phyloP scores from a whole-genome alignment of 2,888 invertebrate genomes.

The Smittia aterrima region DNA sequence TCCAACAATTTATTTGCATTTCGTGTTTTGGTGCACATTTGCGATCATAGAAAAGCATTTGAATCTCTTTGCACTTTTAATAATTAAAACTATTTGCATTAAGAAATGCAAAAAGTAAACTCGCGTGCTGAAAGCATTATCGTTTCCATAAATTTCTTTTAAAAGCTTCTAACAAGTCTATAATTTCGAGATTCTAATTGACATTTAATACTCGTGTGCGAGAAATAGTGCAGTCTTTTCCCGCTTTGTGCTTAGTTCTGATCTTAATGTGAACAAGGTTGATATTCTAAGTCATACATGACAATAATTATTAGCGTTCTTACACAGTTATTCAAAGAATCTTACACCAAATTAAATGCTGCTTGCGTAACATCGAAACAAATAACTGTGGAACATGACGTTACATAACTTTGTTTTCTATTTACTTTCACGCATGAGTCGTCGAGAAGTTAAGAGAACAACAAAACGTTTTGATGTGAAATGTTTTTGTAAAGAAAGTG shows the following conservation, averaged over 20 bases:
- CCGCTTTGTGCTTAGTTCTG: neutral
- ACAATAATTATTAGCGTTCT: constrained; percentile 27
- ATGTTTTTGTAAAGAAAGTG: neutral
- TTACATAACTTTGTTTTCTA: neutral
- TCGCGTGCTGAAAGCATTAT: constrained; percentile 1
- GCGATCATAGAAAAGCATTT: no score
- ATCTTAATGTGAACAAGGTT: neutral
- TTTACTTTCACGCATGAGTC: no score
- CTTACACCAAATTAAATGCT: neutral
- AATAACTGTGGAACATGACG: constrained; percentile 1
- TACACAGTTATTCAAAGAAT: constrained; percentile 36
- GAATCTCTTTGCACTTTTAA: no score
- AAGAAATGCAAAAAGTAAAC: neutral
- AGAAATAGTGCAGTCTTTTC: constrained; percentile 8
- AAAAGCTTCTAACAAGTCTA: constrained; percentile 17
- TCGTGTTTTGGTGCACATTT: neutral
- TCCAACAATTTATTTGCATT: constrained; percentile 1
- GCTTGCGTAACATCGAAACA: neutral
- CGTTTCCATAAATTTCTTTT: constrained; percentile 1
- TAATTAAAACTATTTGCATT: no score
- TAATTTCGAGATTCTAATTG: constrained; percentile 32
- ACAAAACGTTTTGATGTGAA: neutral
- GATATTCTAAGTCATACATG: constrained; percentile 22
- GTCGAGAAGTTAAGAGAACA: neutral
- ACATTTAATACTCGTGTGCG: constrained; percentile 27